A percentile compares a stretch with the other conserved stretches of the same genome.
Evolutionary conservation across 2,113 vertebrate species (phyloP).

Genomic region (Murina feae): DNA sequence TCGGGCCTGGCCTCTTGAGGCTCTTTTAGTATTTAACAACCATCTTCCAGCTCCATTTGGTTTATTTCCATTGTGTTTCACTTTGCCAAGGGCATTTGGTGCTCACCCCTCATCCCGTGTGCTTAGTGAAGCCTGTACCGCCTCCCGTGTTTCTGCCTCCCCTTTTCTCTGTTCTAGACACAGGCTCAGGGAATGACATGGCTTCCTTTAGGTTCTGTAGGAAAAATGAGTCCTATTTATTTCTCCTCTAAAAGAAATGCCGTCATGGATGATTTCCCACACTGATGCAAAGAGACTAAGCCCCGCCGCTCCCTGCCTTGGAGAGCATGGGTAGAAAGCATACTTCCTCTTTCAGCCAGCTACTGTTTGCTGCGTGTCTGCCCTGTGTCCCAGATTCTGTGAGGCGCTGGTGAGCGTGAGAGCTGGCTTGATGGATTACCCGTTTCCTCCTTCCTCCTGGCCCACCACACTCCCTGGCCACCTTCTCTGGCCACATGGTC

Average conservation of each 20-base stretch:
- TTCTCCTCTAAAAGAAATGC: slow-evolving; percentile 21
- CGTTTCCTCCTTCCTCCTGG: accelerated
- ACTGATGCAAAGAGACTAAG: not conserved
- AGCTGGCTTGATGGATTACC: not conserved
- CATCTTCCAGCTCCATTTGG: not conserved
- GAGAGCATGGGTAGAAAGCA: not conserved
- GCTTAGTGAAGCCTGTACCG: not conserved
- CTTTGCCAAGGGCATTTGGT: not conserved
- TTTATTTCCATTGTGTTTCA: not conserved
- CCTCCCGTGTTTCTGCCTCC: not conserved
- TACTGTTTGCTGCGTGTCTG: not conserved
- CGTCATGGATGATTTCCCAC: not conserved
- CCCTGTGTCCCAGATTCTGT: not conserved
- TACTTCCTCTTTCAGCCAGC: not conserved
- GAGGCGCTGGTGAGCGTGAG: not conserved
- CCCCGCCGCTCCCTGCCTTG: not conserved
- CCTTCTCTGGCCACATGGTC: not conserved
- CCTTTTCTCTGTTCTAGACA: not conserved
- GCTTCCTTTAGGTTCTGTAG: not conserved
- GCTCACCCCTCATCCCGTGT: not conserved
- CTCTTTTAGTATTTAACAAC: not conserved
- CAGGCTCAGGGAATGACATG: not conserved
- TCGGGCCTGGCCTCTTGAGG: not conserved
- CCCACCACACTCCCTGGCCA: not conserved
- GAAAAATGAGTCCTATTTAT: slow-evolving; percentile 15